A percentile compares a stretch with the other conserved stretches of the same genome.
phyloP scores from a whole-genome alignment of 2,113 vertebrate species.

The Pseudorectes ferrugineus region DNA sequence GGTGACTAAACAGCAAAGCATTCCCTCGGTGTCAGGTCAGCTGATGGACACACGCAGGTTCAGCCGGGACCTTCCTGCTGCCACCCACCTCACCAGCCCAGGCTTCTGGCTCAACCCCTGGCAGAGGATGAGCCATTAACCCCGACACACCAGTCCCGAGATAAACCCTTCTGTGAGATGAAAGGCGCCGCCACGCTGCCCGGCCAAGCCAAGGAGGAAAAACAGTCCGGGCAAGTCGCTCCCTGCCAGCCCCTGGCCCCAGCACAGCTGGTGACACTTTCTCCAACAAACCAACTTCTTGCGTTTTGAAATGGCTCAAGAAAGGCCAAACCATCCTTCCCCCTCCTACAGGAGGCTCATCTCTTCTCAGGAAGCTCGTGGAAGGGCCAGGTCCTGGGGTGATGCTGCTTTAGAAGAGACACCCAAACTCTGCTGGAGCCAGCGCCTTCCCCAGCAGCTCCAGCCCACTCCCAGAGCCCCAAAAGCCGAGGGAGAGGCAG shows the following conservation, averaged over 20 bases:
- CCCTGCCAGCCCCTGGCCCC: neutral
- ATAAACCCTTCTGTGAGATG: neutral
- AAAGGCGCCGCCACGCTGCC: conserved; percentile 3
- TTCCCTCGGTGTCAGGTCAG: rapidly evolving
- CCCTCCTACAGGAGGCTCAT: rapidly evolving
- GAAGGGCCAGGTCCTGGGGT: neutral
- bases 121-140: neutral
- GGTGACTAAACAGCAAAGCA: neutral
- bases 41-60: rapidly evolving
- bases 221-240: neutral
- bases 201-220: neutral
- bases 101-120: neutral
- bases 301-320: neutral
- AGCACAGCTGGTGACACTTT: neutral
- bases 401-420: neutral
- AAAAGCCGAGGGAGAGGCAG: rapidly evolving
- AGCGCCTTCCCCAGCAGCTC: neutral
- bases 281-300: neutral
- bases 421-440: neutral
- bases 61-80: neutral
- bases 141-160: neutral
- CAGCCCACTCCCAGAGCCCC: neutral
- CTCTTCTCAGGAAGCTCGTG: neutral
- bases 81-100: neutral
- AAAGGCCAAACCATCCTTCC: neutral